Conservation (phyloP, 2,113 vertebrate species). For the human (Homo sapiens) region DNA sequence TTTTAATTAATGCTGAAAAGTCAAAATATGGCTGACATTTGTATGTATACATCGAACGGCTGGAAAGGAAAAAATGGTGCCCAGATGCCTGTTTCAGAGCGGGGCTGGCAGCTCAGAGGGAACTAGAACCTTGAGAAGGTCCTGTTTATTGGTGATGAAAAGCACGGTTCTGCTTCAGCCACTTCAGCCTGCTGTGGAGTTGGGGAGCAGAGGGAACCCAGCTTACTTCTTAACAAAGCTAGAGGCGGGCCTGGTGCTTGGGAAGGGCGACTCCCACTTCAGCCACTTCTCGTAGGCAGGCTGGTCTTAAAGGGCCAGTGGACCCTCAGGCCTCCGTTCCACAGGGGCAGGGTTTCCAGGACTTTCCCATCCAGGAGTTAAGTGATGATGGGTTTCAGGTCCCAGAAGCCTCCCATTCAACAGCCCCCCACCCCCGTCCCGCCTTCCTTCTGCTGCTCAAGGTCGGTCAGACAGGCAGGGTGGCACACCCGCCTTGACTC, state of each 20-base stretch:
- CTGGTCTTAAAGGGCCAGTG: conserved; percentile 63
- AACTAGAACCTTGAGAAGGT: conserved; percentile 26
- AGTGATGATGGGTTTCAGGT: conserved; percentile 36
- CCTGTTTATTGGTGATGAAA: conserved; percentile 61
- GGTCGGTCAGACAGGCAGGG: not conserved
- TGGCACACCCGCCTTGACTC: not conserved
- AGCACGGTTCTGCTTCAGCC: conserved; percentile 41
- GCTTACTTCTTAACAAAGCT: not conserved
- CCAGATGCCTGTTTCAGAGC: conserved; percentile 27
- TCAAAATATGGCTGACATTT: conserved; percentile 81
- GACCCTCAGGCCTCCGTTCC: not conserved
- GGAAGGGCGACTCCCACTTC: not conserved
- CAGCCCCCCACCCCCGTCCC: not conserved
- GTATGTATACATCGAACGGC: conserved; percentile 31
- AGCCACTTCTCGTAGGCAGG: not conserved
- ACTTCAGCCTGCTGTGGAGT: not conserved
- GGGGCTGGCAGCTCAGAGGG: not conserved
- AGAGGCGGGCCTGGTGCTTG: not conserved
- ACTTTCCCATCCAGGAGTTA: not conserved
- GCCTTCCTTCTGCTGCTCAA: not conserved
- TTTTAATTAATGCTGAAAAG: conserved; percentile 87
- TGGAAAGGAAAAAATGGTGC: conserved; percentile 69
- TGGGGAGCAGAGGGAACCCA: not conserved
- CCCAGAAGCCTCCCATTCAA: not conserved
- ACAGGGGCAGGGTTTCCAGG: not conserved